phyloP scores from a whole-genome alignment of 2,113 vertebrate species.

The Colaptes auratus region DNA sequence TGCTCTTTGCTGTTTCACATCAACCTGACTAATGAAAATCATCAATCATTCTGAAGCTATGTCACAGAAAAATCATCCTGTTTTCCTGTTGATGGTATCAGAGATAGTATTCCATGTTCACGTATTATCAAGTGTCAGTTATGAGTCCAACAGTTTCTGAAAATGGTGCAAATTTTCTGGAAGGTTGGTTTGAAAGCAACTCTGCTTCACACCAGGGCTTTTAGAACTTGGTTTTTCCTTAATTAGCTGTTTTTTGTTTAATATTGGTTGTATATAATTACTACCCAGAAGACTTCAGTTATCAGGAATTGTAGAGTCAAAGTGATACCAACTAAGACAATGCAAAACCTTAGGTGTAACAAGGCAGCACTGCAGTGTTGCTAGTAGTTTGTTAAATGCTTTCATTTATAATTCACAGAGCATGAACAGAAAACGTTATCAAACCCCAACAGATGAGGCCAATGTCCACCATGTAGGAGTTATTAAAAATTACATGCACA shows the following conservation, averaged over 20 bases:
- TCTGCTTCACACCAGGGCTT: background rate
- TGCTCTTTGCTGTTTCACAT: background rate
- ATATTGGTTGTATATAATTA: background rate
- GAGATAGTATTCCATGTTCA: background rate
- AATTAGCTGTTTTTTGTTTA: background rate
- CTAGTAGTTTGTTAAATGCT: background rate
- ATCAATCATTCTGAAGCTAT: background rate
- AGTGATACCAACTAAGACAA: background rate
- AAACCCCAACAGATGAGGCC: background rate
- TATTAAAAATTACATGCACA: background rate
- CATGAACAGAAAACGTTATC: background rate
- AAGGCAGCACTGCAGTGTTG: background rate
- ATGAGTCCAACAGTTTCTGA: background rate
- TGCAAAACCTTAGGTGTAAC: background rate
- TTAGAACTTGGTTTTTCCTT: background rate
- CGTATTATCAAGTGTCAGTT: background rate
- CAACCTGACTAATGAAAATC: rapidly evolving
- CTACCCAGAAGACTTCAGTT: background rate
- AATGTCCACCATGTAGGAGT: too few species aligned
- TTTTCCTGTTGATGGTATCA: background rate
- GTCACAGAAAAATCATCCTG: background rate
- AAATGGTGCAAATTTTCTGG: background rate
- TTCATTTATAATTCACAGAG: background rate
- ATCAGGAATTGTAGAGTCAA: background rate
- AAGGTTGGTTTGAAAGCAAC: background rate